Evolutionary conservation across 2,888 invertebrate genomes (phyloP), one percentile per base, ranked within the genome.

Genomic region (Drosophila longiperda): DNA sequence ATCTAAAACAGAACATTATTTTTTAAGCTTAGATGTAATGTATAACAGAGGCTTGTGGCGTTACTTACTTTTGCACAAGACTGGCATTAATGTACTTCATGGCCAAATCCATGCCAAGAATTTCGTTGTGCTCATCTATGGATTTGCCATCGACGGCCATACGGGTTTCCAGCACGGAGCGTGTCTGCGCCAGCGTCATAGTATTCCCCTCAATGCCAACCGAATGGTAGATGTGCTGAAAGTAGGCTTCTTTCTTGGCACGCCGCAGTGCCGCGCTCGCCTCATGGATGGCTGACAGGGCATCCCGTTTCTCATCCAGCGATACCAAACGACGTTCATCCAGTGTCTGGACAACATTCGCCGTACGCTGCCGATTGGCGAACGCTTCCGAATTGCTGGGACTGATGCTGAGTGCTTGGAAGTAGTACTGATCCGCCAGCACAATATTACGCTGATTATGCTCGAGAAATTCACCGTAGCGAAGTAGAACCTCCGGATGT

Each of bases 141-240:
- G 98, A 98, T 93, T 99, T 99, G 0, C 98, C 97, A 59, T 95
- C 95, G 1, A 98, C 96, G 0, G 96, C 97, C 89, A 97, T 95
- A 50, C 96, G 95, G 0, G 99, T 99, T 93, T 99, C 99, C 29
- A 99, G 94, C 73, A 99, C 96, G 67, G 97, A 97, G 78, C 98
- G 94, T 0, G 99, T 97, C 92, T 99, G 98, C 29, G 97, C 96
- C 49, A 99, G 94, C 3, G 97, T 97, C 96, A 99, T 97, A 0
- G 99, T 99, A 91, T 99, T 99, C 0, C 99, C 99, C 93, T 99
- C 99, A 78, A 99, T 98, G 32, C 98, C 99, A 26, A 98, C 98
- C 0, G 99, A 98, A 91, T 99, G 99, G 93, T 99, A 98, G 74
- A 99, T 98, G 91, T 99, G 98, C 90, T 97, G 96, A 92, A 98